A percentile compares a stretch with the other conserved stretches of the same genome.
Evolutionary conservation across 2,113 vertebrate species (phyloP).

Genomic region (Pachyramphus minor): DNA sequence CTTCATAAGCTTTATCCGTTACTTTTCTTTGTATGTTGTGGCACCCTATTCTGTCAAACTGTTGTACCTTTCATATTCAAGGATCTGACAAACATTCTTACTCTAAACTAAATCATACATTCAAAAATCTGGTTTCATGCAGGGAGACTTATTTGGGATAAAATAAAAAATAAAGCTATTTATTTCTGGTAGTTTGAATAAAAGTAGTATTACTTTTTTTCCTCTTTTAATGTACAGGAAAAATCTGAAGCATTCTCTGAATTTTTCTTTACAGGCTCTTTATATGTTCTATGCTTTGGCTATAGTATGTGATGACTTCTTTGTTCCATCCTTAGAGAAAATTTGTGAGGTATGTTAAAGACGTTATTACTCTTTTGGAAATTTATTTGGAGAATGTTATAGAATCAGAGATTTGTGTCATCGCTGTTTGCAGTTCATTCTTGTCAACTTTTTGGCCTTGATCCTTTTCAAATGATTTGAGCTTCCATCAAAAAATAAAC

Average conservation of each 20-base stretch:
- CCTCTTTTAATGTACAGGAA: not conserved
- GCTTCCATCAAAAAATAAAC: not conserved
- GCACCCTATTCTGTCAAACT: not conserved
- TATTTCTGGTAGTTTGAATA: not conserved
- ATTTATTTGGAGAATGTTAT: not conserved
- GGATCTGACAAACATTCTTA: not conserved
- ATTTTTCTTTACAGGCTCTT: conserved; percentile 78
- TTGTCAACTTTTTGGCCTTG: not conserved
- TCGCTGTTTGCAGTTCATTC: not conserved
- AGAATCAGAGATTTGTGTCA: not conserved
- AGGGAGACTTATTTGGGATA: not conserved
- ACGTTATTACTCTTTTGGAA: not conserved
- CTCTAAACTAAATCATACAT: not conserved
- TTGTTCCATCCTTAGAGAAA: conserved; percentile 94
- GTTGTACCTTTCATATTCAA: not conserved
- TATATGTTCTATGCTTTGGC: conserved; percentile 99
- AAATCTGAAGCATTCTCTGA: not conserved
- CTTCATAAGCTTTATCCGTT: not conserved
- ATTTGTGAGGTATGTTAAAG: conserved; percentile 88
- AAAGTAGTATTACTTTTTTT: not conserved
- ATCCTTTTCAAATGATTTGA: not conserved
- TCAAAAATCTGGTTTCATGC: not conserved
- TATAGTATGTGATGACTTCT: conserved; percentile 95
- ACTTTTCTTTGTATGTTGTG: not conserved
- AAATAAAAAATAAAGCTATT: not conserved